These are phyloP conservation scores for Sula dactylatra DNA, from an alignment of 2,113 vertebrate species.

Conservation along the genomic window DNA sequence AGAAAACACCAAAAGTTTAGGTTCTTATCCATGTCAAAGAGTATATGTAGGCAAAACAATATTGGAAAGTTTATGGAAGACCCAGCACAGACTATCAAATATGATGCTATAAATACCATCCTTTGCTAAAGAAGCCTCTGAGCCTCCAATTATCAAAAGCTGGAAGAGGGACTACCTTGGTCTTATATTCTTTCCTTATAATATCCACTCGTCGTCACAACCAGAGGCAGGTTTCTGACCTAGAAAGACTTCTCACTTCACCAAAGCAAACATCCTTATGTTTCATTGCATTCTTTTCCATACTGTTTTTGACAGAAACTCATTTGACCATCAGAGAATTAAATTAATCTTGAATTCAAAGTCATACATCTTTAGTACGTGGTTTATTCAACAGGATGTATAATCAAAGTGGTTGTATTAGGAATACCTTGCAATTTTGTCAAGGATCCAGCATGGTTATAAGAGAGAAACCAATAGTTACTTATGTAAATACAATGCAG, in stretches of 20 bases:
- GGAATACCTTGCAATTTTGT: constrained; percentile 13
- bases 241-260: background rate
- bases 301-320: background rate
- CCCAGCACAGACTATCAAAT: background rate
- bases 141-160: background rate
- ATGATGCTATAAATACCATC: background rate
- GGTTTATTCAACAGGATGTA: background rate
- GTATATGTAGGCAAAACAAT: background rate
- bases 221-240: background rate
- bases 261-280: background rate
- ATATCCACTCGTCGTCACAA: background rate
- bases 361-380: background rate
- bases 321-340: background rate
- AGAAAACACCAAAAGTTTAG: background rate
- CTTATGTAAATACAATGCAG: constrained; percentile 48
- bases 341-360: background rate
- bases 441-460: background rate
- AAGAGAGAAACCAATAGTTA: constrained; percentile 20
- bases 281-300: background rate
- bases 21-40: background rate
- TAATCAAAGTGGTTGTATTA: background rate
- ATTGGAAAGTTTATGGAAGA: background rate
- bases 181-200: background rate
- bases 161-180: background rate
- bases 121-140: background rate